These are phyloP conservation scores for Alcedo atthis DNA, from an alignment of 2,797 vertebrate species.

Conservation along the genomic window DNA sequence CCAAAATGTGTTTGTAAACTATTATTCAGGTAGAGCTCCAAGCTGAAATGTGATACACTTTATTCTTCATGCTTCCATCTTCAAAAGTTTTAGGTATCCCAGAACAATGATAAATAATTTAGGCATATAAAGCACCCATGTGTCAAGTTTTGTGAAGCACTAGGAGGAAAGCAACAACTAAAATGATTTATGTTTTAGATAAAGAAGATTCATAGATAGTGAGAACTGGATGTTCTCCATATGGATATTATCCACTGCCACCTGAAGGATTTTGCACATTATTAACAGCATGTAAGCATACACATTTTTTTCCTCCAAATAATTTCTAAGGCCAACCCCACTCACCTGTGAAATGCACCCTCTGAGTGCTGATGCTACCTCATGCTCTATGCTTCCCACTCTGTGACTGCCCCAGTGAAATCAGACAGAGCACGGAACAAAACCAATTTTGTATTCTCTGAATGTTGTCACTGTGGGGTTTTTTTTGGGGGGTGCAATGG, in stretches of 20 bases:
- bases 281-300: background rate
- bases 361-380: background rate
- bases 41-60: background rate
- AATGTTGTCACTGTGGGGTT: fast-evolving
- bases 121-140: background rate
- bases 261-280: background rate
- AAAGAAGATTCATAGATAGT: background rate
- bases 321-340: background rate
- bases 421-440: background rate
- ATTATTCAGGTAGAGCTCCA: background rate
- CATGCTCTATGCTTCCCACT: background rate
- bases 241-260: background rate
- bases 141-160: background rate
- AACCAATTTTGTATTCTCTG: background rate
- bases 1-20: background rate
- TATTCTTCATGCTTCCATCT: background rate
- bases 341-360: background rate
- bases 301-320: background rate
- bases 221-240: background rate
- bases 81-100: constrained; percentile 32
- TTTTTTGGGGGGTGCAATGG: fast-evolving
- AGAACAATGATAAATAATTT: constrained; percentile 27
- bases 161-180: background rate
- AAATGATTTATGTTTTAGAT: background rate
- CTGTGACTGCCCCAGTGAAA: background rate